phyloP scores from a whole-genome alignment of 2,888 invertebrate genomes.

The Heliconius ismenius region DNA sequence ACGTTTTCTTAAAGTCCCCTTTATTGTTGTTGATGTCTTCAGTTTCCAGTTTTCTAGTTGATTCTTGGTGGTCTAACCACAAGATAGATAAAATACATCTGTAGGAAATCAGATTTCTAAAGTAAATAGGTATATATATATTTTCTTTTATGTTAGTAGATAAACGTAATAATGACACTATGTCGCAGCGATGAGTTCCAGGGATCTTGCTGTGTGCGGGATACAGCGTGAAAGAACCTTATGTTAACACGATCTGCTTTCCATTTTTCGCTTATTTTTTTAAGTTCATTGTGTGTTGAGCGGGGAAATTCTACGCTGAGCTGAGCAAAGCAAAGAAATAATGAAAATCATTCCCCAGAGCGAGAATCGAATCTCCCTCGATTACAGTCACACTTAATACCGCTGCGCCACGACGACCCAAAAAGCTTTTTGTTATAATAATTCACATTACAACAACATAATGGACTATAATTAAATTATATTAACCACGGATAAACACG shows the following conservation, averaged over 20 bases:
- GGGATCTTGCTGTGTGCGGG: no score
- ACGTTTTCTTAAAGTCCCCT: background rate
- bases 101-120: background rate
- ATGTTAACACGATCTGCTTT: no score
- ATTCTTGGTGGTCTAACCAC: background rate
- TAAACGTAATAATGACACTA: no score
- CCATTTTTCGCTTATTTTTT: no score
- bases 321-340: no score
- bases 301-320: no score
- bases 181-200: no score
- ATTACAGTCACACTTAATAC: background rate
- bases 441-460: background rate
- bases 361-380: background rate
- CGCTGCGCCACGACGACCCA: background rate
- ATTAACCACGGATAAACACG: slow-evolving; percentile 20
- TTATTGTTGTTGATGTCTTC: background rate
- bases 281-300: no score
- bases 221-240: no score
- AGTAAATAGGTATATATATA: no score
- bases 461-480: slow-evolving; percentile 25
- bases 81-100: background rate
- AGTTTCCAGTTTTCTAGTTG: background rate
- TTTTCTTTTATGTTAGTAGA: no score
- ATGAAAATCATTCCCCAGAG: background rate
- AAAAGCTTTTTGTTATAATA: slow-evolving; percentile 19